Evolutionary conservation across 2,888 invertebrate genomes (phyloP), one percentile per base, ranked within the genome.

Genomic region (Deilephila porcellus): DNA sequence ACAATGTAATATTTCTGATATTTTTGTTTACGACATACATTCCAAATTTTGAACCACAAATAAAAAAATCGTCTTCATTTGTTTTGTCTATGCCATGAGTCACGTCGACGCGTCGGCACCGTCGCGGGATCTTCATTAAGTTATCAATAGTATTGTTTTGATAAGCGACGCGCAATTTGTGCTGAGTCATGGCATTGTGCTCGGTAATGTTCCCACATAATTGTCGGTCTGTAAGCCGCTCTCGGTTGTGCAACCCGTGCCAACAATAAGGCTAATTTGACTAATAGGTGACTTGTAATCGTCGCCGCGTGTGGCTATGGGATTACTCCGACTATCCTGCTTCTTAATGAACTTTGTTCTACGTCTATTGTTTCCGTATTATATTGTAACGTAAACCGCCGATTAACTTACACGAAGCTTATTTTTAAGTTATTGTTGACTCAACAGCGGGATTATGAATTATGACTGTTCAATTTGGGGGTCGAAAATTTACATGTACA

Each of bases 91-190:
- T 3, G 17, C 37, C 52, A 52, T 67, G 45, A 67, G 67, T 67
- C 67, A 67, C 45, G 52, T 25, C 63, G 19, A n/a, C 91, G 90
- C 92, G 93, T 92, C 93, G 93, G 92, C 92, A 90, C 84, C 86
- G 83, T 88, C 89, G 89, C 91, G 87, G 90, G 89, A 83, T 88
- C 88, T 93, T 91, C 93, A 94, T 94, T 92, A 94, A 94, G 93
- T 94, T 94, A 94, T 94, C 94, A 93, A 92, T 92, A 93, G 93
- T 91, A 94, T 94, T 94, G 94, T 94, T 94, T 94, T 93, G 93
- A 94, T 94, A 93, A 91, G 85, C 84, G 85, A 84, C 86, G 84
- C 86, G 91, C 90, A 90, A 92, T 93, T 92, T 93, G 84, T 89
- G 94, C 87, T 94, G 94, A 94, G 90, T 94, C 94, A 94, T 90